phyloP scores from a whole-genome alignment of 2,113 vertebrate species.

The human region GRCh38 chr9:119001501-119002000 shows the following conservation, averaged over 20 bases:
- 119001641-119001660: slow-evolving; percentile 77
- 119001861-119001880: slow-evolving; percentile 81
- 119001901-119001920: slow-evolving; percentile 74
- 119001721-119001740: slow-evolving; percentile 79
- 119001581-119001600: slow-evolving; percentile 57
- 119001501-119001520: not conserved
- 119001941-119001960: slow-evolving; percentile 61
- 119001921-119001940: slow-evolving; percentile 76
- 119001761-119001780: slow-evolving; percentile 77
- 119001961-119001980: slow-evolving; percentile 47
- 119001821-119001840: slow-evolving; percentile 70
- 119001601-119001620: slow-evolving; percentile 63
- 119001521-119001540: not conserved
- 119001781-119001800: slow-evolving; percentile 77
- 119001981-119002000: not conserved
- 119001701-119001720: slow-evolving; percentile 79
- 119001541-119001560: slow-evolving; percentile 34
- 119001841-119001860: slow-evolving; percentile 65
- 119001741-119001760: slow-evolving; percentile 77
- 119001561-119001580: not conserved
- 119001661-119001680: slow-evolving; percentile 75
- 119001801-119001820: slow-evolving; percentile 82
- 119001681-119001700: slow-evolving; percentile 74
- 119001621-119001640: slow-evolving; percentile 63
- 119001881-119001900: slow-evolving; percentile 77